phyloP scores from a whole-genome alignment of 1,140 invertebrate genomes.

The Pygmarrhopalites habei region DNA sequence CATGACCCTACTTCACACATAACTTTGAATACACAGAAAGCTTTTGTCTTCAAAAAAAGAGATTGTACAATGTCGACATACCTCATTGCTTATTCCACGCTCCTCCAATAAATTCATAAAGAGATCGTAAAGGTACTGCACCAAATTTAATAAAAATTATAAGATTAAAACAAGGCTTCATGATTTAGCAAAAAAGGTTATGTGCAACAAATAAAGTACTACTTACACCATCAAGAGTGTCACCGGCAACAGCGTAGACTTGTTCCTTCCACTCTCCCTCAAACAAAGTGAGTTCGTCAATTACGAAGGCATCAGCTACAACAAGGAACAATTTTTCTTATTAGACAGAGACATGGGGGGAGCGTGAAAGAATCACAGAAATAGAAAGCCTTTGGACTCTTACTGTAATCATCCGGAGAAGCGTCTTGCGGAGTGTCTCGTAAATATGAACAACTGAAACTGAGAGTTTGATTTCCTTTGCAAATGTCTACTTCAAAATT shows the following conservation, averaged over 20 bases:
- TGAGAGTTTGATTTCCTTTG: slow-evolving; percentile 64
- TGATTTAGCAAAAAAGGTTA: neutral
- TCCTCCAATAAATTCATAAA: slow-evolving; percentile 89
- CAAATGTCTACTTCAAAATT: slow-evolving; percentile 75
- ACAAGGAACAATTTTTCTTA: neutral
- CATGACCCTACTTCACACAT: no score
- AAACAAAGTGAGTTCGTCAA: slow-evolving; percentile 78
- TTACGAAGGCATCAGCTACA: slow-evolving; percentile 57
- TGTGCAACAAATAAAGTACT: neutral
- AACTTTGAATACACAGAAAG: no score
- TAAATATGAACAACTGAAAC: slow-evolving; percentile 73
- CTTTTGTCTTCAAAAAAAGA: no score
- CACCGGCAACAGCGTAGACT: slow-evolving; percentile 76
- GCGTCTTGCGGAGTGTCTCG: slow-evolving; percentile 54
- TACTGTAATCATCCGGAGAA: slow-evolving; percentile 63
- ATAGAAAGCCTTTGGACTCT: slow-evolving; percentile 40
- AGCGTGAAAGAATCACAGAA: no score
- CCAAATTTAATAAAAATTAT: slow-evolving; percentile 39
- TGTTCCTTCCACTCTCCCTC: slow-evolving; percentile 75
- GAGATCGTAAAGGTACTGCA: slow-evolving; percentile 85
- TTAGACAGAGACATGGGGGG: no score
- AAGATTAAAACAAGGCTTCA: no score
- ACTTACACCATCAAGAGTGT: slow-evolving; percentile 79
- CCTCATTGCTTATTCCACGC: slow-evolving; percentile 84
- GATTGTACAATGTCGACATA: no score